Evolutionary conservation across 2,113 vertebrate genomes (phyloP).

Genomic region (Lycaon pictus): DNA sequence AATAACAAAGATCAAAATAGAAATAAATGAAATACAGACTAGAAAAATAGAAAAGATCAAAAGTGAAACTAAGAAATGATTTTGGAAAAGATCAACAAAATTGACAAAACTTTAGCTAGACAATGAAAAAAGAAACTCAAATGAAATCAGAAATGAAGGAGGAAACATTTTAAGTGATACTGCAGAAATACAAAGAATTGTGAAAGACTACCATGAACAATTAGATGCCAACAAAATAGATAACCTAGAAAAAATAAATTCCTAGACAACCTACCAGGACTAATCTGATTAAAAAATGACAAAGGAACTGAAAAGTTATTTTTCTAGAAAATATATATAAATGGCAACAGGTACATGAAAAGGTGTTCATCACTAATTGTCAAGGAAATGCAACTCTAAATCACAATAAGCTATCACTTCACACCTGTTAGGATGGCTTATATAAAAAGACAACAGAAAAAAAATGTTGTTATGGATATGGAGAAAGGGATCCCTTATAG

Average conservation of each 20-base stretch:
- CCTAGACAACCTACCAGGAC: background rate
- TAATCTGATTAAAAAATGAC: background rate
- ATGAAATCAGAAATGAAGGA: background rate
- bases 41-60: background rate
- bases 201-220: background rate
- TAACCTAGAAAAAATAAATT: background rate
- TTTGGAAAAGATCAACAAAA: background rate
- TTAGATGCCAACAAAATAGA: background rate
- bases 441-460: background rate
- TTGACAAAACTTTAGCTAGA: background rate
- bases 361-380: background rate
- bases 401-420: background rate
- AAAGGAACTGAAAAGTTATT: background rate
- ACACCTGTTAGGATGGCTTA: background rate
- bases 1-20: constrained; percentile 14
- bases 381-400: background rate
- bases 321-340: background rate
- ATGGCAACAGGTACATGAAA: background rate
- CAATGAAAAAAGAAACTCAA: background rate
- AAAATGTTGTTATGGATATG: background rate
- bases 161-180: background rate
- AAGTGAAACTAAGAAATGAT: background rate
- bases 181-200: background rate
- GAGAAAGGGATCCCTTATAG: background rate
- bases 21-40: background rate